These are phyloP conservation scores for Actinopyga echinites DNA, from an alignment of 53 echinoderm and acorn worm species.

Conservation along the genomic window DNA sequence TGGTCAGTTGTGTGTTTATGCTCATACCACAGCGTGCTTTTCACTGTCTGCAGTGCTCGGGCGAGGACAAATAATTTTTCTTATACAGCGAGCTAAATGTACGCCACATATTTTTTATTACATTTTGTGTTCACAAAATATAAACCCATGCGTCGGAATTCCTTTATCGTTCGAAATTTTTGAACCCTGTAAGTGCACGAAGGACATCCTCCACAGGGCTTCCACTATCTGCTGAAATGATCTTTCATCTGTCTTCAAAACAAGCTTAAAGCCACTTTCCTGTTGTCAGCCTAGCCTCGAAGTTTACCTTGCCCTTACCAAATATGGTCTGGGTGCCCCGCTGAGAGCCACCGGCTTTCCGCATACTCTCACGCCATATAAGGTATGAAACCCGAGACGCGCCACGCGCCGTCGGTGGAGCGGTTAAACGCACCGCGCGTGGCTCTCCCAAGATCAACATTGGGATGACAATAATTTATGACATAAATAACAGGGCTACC, in stretches of 20 bases:
- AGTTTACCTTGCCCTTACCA: slow-evolving; percentile 29
- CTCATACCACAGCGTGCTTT: too few relatives aligned
- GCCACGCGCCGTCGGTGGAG: slow-evolving; percentile 16
- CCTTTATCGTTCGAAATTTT: too few relatives aligned
- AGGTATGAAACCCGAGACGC: slow-evolving; percentile 25
- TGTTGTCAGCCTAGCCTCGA: neutral
- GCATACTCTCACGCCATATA: slow-evolving; percentile 24
- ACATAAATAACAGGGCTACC: slow-evolving; percentile 22
- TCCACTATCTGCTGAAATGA: slow-evolving; percentile 20
- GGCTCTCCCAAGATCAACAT: slow-evolving; percentile 30
- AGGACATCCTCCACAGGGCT: slow-evolving; percentile 11
- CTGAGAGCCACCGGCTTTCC: slow-evolving; percentile 35
- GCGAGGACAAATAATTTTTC: too few relatives aligned
- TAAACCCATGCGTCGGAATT: too few relatives aligned
- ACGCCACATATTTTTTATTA: too few relatives aligned
- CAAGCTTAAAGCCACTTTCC: neutral
- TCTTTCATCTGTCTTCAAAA: slow-evolving; percentile 8
- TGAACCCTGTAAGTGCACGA: slow-evolving; percentile 1
- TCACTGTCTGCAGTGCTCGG: too few relatives aligned
- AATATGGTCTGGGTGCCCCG: slow-evolving; percentile 20
- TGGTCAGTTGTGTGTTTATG: too few relatives aligned
- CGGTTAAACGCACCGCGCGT: slow-evolving; percentile 19
- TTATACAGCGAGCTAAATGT: too few relatives aligned
- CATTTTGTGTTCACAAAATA: too few relatives aligned
- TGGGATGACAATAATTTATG: slow-evolving; percentile 33